A percentile compares a stretch with the other conserved stretches of the same genome.
These are phyloP conservation scores for Drosophila merina DNA, from an alignment of 2,888 invertebrate genomes.

Conservation along the genomic window DNA sequence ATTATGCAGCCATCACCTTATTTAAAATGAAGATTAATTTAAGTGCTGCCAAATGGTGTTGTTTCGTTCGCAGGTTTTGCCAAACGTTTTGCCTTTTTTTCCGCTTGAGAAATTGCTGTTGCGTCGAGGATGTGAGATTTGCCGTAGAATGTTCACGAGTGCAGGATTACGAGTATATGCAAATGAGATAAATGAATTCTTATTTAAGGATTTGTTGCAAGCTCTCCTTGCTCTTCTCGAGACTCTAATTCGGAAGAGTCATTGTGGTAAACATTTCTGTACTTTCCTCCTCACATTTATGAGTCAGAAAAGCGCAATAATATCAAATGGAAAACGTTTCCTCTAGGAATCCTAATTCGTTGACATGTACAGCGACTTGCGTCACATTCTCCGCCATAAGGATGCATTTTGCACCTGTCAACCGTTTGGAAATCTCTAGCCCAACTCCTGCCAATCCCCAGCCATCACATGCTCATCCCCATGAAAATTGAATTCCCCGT, in stretches of 20 bases:
- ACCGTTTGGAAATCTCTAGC: slow-evolving; percentile 6
- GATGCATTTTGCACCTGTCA: slow-evolving; percentile 27
- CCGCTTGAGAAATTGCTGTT: slow-evolving; percentile 28
- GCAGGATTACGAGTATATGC: slow-evolving; percentile 15
- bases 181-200: slow-evolving; percentile 22
- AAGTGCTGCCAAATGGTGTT: slow-evolving; percentile 34
- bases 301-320: slow-evolving; percentile 2
- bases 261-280: neutral
- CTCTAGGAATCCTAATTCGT: neutral
- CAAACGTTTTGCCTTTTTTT: neutral
- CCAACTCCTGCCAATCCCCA: slow-evolving; percentile 1
- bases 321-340: slow-evolving; percentile 4
- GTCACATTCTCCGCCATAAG: neutral
- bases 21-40: slow-evolving; percentile 64
- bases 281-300: neutral
- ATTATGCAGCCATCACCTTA: slow-evolving; percentile 50
- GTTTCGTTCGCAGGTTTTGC: neutral
- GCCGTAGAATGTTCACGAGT: slow-evolving; percentile 8
- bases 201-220: neutral
- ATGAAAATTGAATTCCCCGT: slow-evolving; percentile 38
- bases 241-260: neutral
- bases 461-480: slow-evolving; percentile 16
- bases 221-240: neutral
- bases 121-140: slow-evolving; percentile 24
- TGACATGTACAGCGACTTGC: neutral